A percentile compares a stretch with the other conserved stretches of the same genome.
Conservation (phyloP, 2,797 vertebrate genomes). For the Sebastes flavidus region DNA sequence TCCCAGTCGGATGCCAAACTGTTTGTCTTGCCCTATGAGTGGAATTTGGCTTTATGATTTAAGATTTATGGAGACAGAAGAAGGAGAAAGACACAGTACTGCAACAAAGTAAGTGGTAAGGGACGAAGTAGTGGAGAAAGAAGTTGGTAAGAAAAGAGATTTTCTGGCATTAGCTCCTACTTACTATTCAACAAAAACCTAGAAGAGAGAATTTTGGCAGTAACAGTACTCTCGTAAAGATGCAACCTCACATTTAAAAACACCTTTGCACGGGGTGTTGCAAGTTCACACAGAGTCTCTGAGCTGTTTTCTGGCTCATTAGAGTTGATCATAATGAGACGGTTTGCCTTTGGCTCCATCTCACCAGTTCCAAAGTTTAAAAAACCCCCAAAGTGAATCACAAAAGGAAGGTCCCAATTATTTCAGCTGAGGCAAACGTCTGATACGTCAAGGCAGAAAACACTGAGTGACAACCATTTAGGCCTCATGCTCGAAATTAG, state of each 20-base stretch:
- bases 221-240: slow-evolving; percentile 11
- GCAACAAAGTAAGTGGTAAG: neutral
- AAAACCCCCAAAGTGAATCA: slow-evolving; percentile 27
- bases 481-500: slow-evolving; percentile 34
- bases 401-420: slow-evolving; percentile 63
- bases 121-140: neutral
- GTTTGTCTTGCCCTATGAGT: slow-evolving; percentile 62
- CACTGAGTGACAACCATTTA: slow-evolving; percentile 59
- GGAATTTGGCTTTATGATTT: slow-evolving; percentile 34
- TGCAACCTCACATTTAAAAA: slow-evolving; percentile 47
- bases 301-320: slow-evolving; percentile 60
- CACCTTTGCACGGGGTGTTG: slow-evolving; percentile 26
- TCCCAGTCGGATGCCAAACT: slow-evolving; percentile 45
- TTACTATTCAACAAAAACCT: slow-evolving; percentile 24
- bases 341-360: slow-evolving; percentile 48
- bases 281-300: slow-evolving; percentile 24
- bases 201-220: slow-evolving; percentile 9
- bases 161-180: neutral
- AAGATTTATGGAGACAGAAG: neutral
- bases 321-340: slow-evolving; percentile 66
- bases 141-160: neutral
- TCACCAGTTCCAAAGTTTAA: slow-evolving; percentile 33
- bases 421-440: slow-evolving; percentile 57
- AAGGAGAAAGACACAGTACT: neutral
- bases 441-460: slow-evolving; percentile 46